Base-by-base conservation (phyloP, 2,797 vertebrate species). In the Acanthornis magna region DNA sequence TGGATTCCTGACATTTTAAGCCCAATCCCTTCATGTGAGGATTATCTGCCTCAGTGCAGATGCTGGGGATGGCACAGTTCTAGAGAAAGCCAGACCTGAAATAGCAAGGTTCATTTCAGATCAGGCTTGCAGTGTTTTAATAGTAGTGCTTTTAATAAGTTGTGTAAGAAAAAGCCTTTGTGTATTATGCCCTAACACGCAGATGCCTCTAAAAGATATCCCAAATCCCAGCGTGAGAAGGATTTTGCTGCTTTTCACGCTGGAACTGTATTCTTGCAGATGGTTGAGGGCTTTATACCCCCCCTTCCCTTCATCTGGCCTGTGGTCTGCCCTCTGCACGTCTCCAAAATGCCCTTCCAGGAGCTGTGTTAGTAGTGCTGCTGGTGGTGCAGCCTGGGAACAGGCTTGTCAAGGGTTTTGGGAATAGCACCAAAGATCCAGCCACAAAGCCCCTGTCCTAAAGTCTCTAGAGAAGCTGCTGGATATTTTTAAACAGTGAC, bases 31-130 rank as follows among this genome's bases (percentile, higher is more conserved):
- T 93, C 78, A 38, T 77, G 61, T 60, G 73, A 88, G 91, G 86
- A 93, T 96, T 95, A 91, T 93, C 78, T 80, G 81, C 68, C 58
- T 93, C 68, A 62, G 74, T 5, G 0, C 1, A 11, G 76, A 84
- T 91, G 32, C 70, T 45, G 36, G 42, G 36, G 72, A 47, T 67
- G 66, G 65, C 89, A 92, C 72, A 72, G 65, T 72, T 88, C 50
- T 92, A 80, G 78, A 74, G 81, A 91, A 93, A 89, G 61, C 25
- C 81, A 89, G 80, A 67, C 61, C 91, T 68, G 65, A 87, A 95
- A 94, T 95, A 96, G 85, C 67, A 94, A 89, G 21, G 87, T 72
- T 92, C 77, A 91, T 91, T 91, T 85, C 78, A 74, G 93, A 87
- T 92, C 88, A 85, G n/a, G 38, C 73, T 88, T 65, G 58, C 58